phyloP scores from a whole-genome alignment of 2,113 vertebrate genomes.

The mouse (Mus musculus) region GRCm39 chr17:13130001-13130500 shows the following conservation, averaged over 20 bases:
- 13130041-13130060: neutral
- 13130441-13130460: too few relatives aligned
- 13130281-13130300: neutral
- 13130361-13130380: neutral
- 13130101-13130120: neutral
- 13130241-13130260: too few relatives aligned
- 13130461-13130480: neutral
- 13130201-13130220: neutral
- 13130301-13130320: neutral
- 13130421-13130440: neutral
- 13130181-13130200: neutral
- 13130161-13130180: neutral
- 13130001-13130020: neutral
- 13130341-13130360: too few relatives aligned
- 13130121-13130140: neutral
- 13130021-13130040: neutral
- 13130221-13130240: neutral
- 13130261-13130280: too few relatives aligned
- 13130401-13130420: neutral
- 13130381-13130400: neutral
- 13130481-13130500: neutral
- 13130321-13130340: neutral
- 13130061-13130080: neutral
- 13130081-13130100: neutral
- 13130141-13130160: neutral